These are phyloP conservation scores for Tipula helvola DNA, from an alignment of 2,888 invertebrate species.

Conservation along the genomic window DNA sequence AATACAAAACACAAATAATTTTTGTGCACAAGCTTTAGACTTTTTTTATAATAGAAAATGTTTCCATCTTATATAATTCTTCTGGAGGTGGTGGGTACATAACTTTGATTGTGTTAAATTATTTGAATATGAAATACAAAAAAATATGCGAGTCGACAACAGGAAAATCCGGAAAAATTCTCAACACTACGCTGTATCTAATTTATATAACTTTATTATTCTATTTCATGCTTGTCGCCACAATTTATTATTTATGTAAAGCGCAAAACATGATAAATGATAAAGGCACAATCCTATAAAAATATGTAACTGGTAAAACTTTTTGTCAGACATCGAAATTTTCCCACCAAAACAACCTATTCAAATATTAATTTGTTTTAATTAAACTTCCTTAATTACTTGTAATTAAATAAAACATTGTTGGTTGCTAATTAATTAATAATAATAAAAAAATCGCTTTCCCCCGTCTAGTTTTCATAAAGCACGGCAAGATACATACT, in stretches of 20 bases:
- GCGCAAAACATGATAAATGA: neutral
- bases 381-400: neutral
- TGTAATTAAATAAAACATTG: neutral
- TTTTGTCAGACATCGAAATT: neutral
- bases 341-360: neutral
- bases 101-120: neutral
- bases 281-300: neutral
- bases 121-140: neutral
- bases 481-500: neutral
- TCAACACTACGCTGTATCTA: neutral
- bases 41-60: neutral
- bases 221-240: neutral
- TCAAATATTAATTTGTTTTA: neutral
- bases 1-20: neutral
- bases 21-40: neutral
- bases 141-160: neutral
- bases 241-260: neutral
- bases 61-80: neutral
- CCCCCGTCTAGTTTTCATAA: neutral
- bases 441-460: neutral
- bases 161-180: neutral
- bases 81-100: neutral
- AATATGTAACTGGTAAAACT: neutral
- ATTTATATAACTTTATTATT: neutral
- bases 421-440: neutral